Conservation (phyloP, 2,113 vertebrate species). For the Platichthys flesus region DNA sequence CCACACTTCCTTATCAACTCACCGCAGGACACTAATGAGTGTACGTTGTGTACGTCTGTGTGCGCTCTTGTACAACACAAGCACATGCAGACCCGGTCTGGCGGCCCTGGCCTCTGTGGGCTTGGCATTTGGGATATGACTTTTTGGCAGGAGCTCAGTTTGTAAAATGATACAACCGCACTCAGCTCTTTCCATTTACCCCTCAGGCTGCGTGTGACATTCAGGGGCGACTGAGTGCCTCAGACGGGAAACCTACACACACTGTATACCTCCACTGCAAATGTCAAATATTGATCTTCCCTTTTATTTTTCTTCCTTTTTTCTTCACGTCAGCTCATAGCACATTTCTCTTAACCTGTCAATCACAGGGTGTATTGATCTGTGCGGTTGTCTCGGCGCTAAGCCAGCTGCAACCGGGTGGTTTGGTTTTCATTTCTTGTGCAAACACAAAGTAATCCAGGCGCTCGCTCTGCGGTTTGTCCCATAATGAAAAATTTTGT, state of each 20-base stretch:
- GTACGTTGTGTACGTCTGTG: conserved; percentile 17
- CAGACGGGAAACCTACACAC: neutral
- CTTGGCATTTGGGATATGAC: conserved; percentile 50
- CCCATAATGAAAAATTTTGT: conserved; percentile 50
- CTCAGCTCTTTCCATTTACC: conserved; percentile 50
- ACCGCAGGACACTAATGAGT: conserved; percentile 48
- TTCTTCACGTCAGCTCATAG: conserved; percentile 27
- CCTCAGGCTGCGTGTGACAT: conserved; percentile 76
- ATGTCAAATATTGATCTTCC: conserved; percentile 69
- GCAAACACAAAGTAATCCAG: conserved; percentile 63
- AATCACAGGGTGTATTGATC: conserved; percentile 67
- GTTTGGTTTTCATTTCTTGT: conserved; percentile 59
- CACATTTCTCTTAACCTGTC: conserved; percentile 40
- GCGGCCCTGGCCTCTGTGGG: conserved; percentile 8
- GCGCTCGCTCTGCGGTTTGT: conserved; percentile 36
- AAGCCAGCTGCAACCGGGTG: conserved; percentile 26
- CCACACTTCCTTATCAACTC: conserved; percentile 45
- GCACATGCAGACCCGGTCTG: neutral
- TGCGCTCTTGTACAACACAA: conserved; percentile 11
- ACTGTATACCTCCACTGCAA: conserved; percentile 29
- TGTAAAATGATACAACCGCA: conserved; percentile 60
- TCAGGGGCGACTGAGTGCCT: conserved; percentile 51
- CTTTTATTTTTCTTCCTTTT: conserved; percentile 22
- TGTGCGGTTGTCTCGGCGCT: conserved; percentile 43
- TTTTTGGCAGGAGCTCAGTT: conserved; percentile 50